Evolutionary conservation across 2,797 vertebrate species (phyloP), one percentile per base, ranked within the genome.

Genomic region (Staurois parvus): DNA sequence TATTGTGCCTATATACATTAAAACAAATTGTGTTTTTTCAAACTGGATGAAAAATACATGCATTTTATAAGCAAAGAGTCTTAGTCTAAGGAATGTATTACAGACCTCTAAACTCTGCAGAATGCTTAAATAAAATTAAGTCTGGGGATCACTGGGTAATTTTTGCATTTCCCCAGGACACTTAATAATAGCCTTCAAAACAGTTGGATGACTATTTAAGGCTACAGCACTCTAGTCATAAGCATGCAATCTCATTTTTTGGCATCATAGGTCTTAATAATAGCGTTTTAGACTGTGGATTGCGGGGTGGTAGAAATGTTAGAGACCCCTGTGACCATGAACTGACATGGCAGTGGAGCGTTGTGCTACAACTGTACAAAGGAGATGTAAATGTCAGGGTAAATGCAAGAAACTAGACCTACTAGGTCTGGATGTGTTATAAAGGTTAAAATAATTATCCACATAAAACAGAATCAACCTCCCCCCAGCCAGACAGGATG

Each of bases 401-500:
- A 93, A 91, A 91, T 90, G 91, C 4, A 0, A 92, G 90, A 93
- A 93, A 92, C 91, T 91, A 89, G 91, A 89, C 91, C 91, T 89
- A 85, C 90, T 91, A 88, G 72, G 83, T 90, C 91, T 90, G 81
- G 89, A 91, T 92, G 88, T 90, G 92, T 94, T 93, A 94, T 89
- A 94, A 94, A 95, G 93, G 94, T 95, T 94, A 94, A 91, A 87
- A 90, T 94, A 95, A 95, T 95, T 95, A 94, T 93, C 93, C 93
- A 93, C 94, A 94, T 93, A 93, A 89, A 92, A 94, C 88, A 92
- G 93, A 94, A 95, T 94, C 94, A 95, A 90, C 89, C 93, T 91
- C 89, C 90, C 89, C 87, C 90, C 83, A 76, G 85, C 87, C 90
- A 92, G 91, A 90, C 84, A 32, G 11, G 93, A 91, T 92, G 91